These are phyloP conservation scores for Eufriesea mexicana DNA, from an alignment of 1,140 invertebrate genomes.

Conservation along the genomic window DNA sequence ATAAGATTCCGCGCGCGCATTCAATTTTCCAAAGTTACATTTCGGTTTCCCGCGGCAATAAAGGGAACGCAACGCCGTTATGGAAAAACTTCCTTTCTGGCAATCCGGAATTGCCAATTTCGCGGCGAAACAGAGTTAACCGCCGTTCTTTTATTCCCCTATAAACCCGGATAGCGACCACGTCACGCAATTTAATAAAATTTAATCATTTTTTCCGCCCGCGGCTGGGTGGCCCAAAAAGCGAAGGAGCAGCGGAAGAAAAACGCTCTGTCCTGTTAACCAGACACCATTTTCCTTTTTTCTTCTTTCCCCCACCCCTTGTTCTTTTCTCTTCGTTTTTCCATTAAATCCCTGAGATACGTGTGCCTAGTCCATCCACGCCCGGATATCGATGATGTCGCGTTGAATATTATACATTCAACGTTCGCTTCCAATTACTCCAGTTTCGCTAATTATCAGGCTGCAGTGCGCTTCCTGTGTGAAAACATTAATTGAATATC, in stretches of 20 bases:
- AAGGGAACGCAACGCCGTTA: constrained; percentile 2
- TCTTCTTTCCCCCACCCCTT: too few species aligned
- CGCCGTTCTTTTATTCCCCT: constrained; percentile 15
- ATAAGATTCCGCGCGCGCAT: not conserved
- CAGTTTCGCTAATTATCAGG: constrained; percentile 29
- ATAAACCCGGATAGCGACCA: not conserved
- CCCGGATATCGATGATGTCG: not conserved
- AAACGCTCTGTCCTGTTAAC: not conserved
- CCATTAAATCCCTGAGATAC: constrained; percentile 10
- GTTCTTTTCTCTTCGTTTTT: not conserved
- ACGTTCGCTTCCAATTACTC: constrained; percentile 29
- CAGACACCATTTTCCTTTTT: too few species aligned
- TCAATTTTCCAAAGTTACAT: constrained; percentile 13
- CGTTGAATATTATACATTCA: constrained; percentile 11
- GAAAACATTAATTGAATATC: constrained; percentile 37
- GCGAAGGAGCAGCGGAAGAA: not conserved
- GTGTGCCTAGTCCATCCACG: too few species aligned
- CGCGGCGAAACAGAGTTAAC: constrained; percentile 19
- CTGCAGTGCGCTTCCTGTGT: not conserved
- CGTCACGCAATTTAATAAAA: constrained; percentile 21
- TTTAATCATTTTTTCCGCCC: constrained; percentile 4
- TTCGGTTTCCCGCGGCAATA: constrained; percentile 3
- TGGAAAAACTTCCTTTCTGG: constrained; percentile 35
- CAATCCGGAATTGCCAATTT: constrained; percentile 35
- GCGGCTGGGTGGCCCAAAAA: not conserved